phyloP scores from a whole-genome alignment of 2,888 invertebrate genomes.

The Habrosyne pyritoides region DNA sequence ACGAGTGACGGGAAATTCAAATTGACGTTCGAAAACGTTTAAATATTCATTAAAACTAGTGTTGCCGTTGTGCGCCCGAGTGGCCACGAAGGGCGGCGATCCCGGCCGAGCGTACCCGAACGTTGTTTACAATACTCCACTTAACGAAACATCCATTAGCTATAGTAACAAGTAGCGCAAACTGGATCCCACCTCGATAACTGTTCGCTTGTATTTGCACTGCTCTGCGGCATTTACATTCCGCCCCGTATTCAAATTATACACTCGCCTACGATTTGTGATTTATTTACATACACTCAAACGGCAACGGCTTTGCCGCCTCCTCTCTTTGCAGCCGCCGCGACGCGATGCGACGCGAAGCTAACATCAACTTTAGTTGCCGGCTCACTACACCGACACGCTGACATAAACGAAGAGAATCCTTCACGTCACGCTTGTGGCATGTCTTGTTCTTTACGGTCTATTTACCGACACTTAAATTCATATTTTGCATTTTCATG shows the following conservation, averaged over 20 bases:
- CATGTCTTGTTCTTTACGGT: not conserved
- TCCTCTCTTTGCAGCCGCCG: not conserved
- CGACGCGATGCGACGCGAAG: no score
- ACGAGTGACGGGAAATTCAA: slow-evolving; percentile 21
- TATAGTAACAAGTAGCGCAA: slow-evolving; percentile 30
- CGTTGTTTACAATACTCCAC: slow-evolving; percentile 30
- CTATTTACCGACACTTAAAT: no score
- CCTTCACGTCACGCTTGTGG: no score
- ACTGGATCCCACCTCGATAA: slow-evolving; percentile 26
- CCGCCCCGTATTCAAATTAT: slow-evolving; percentile 16
- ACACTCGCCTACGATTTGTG: slow-evolving; percentile 14
- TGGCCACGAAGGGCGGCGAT: not conserved
- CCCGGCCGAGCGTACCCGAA: slow-evolving; percentile 14
- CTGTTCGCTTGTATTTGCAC: slow-evolving; percentile 22
- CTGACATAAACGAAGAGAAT: not conserved
- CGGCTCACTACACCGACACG: not conserved
- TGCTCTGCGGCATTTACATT: slow-evolving; percentile 31
- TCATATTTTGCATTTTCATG: no score
- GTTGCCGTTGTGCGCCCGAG: slow-evolving; percentile 22
- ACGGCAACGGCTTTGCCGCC: not conserved
- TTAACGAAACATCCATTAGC: slow-evolving; percentile 36
- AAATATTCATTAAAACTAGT: slow-evolving; percentile 46
- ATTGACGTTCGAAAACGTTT: slow-evolving; percentile 36
- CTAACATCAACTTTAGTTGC: not conserved
- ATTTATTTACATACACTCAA: slow-evolving; percentile 27